Evolutionary conservation across 2,888 invertebrate genomes (phyloP), one percentile per base, ranked within the genome.

Genomic region (Augiades crinisus): DNA sequence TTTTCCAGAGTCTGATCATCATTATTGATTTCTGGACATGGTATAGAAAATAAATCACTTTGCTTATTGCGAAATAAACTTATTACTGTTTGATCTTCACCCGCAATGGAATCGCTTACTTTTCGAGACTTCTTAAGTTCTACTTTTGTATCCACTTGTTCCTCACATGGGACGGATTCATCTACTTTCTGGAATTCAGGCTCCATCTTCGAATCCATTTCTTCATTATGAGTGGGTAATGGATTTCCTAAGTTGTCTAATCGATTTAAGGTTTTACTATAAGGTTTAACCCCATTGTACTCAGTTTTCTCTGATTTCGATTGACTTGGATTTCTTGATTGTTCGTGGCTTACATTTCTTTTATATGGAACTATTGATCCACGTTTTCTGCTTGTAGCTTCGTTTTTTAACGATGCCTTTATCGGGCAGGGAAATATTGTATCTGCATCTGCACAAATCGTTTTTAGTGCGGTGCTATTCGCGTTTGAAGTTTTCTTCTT

Each of bases 401-500:
- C 24, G 34, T 24, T 49, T 13, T 22, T 41, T 13, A 49, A 7
- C 3, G 41, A 34, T 13, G 34, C 5, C 27, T 41, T 49, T 5
- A 12, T 49, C 4, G 49, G 41, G n/a, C 49, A 34, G 1, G 40
- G 16, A 16, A 40, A 5, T 21, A 27, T 7, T 41, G 41, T 49
- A 17, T 49, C 19, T 17, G 8, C 34, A 3, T 49, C 49, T 13
- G 34, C 34, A 27, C 34, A 27, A 7, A 27, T 33, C 12, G 7
- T 49, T 34, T 41, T 33, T 34, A 27, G 5, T 8, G 41, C 2
- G 0, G 33, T n/a, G 8, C 31, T 13, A 4, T 47, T 27, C 2
- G 31, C 13, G 16, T 49, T 22, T 0, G 31, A 17, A 7, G 6
- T 24, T 27, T 34, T 41, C 19, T 34, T 49, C n/a, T 27, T 49